These are phyloP conservation scores for Kryptolebias ocellatus DNA, from an alignment of 2,797 vertebrate species.

Conservation along the genomic window DNA sequence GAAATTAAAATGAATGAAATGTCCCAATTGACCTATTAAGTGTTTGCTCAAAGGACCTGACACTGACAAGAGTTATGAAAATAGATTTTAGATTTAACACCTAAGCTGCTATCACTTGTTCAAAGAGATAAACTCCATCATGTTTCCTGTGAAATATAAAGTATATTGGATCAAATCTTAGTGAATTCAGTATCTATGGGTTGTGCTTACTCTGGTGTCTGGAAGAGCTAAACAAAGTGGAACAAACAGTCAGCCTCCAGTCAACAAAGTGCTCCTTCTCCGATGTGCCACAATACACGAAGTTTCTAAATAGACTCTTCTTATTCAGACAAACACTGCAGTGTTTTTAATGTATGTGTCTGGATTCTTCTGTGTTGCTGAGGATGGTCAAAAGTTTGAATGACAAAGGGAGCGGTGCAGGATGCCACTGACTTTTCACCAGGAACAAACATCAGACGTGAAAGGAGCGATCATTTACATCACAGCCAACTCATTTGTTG, in stretches of 20 bases:
- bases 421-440: conserved; percentile 25
- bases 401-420: conserved; percentile 4
- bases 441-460: conserved; percentile 56
- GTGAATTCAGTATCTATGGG: too few relatives aligned
- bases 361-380: not conserved
- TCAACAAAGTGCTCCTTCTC: conserved; percentile 7
- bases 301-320: conserved; percentile 18
- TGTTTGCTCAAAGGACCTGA: too few relatives aligned
- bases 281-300: not conserved
- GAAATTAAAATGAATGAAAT: too few relatives aligned
- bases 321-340: conserved; percentile 5
- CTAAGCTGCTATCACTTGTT: too few relatives aligned
- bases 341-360: not conserved
- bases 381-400: conserved; percentile 37
- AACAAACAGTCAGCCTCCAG: conserved; percentile 25
- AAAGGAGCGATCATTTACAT: conserved; percentile 57
- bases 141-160: too few relatives aligned
- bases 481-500: conserved; percentile 57
- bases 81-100: too few relatives aligned
- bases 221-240: conserved; percentile 9
- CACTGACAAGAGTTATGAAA: too few relatives aligned
- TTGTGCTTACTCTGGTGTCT: conserved; percentile 16
- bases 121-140: too few relatives aligned
- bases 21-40: too few relatives aligned
- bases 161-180: too few relatives aligned